Conservation (phyloP, 2,113 vertebrate species). For the Oplegnathus fasciatus region DNA sequence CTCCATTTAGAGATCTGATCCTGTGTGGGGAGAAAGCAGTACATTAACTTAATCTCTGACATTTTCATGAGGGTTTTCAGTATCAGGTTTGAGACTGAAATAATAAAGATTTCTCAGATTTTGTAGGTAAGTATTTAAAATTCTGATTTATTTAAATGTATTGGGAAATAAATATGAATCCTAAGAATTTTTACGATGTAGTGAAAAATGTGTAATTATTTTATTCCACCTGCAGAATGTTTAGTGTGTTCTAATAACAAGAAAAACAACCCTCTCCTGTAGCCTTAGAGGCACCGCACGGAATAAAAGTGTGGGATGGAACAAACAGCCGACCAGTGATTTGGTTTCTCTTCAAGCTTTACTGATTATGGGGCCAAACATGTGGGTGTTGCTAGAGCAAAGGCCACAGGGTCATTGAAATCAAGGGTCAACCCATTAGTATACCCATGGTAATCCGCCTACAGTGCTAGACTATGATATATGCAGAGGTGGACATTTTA, state of each 20-base stretch:
- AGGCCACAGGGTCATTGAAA: background rate
- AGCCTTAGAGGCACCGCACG: background rate
- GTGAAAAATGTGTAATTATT: background rate
- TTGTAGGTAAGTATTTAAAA: background rate
- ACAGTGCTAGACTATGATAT: background rate
- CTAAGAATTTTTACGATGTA: background rate
- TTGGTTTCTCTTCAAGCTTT: background rate
- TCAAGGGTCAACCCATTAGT: background rate
- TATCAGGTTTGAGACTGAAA: background rate
- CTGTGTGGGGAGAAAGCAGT: background rate
- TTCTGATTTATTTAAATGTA: background rate
- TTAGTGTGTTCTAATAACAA: background rate
- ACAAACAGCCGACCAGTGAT: background rate
- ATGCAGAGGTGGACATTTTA: background rate
- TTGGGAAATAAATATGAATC: background rate
- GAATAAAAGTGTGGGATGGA: background rate
- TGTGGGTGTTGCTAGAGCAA: background rate
- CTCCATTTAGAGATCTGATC: constrained; percentile 3
- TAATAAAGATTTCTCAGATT: background rate
- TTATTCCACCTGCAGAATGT: background rate
- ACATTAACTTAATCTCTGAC: background rate
- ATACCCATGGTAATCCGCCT: too few relatives aligned
- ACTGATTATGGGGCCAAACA: background rate
- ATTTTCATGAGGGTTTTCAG: background rate
- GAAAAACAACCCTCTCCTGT: background rate